phyloP scores from a whole-genome alignment of 2,797 vertebrate species.

The Silurus aristotelis region DNA sequence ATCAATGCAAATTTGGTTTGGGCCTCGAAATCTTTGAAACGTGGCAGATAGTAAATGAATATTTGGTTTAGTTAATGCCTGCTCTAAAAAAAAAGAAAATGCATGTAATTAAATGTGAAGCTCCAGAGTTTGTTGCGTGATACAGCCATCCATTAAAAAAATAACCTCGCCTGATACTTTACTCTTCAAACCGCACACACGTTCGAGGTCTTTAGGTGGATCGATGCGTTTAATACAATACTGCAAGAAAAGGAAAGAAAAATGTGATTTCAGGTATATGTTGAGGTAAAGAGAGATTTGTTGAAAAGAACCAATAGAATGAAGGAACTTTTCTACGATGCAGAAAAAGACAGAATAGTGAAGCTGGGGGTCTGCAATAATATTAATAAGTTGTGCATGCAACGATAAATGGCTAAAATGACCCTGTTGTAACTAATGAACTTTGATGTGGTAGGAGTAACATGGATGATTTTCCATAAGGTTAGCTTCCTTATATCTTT shows the following conservation, averaged over 20 bases:
- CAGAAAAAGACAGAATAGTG: background rate
- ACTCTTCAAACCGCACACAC: background rate
- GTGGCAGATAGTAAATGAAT: slow-evolving; percentile 40
- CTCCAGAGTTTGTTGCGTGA: slow-evolving; percentile 1
- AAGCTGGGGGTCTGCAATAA: background rate
- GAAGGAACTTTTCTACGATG: too few species aligned
- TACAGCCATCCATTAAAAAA: background rate
- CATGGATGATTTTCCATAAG: too few species aligned
- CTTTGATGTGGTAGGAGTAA: background rate
- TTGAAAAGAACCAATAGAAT: too few species aligned
- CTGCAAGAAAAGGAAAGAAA: background rate
- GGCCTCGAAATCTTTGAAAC: slow-evolving; percentile 37
- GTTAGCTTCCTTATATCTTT: too few species aligned
- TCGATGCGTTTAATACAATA: background rate
- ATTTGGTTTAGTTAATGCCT: slow-evolving; percentile 40
- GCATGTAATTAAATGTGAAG: slow-evolving; percentile 34
- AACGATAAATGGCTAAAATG: background rate
- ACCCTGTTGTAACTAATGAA: background rate
- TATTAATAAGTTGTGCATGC: background rate
- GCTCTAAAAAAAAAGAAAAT: slow-evolving; percentile 4
- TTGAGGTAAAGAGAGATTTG: too few species aligned
- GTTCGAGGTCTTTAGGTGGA: background rate
- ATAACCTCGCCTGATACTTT: background rate
- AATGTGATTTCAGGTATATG: too few species aligned
- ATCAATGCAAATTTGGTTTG: slow-evolving; percentile 55